Conservation (phyloP, 2,888 invertebrate genomes). For the Dasysyrphus albostriatus region DNA sequence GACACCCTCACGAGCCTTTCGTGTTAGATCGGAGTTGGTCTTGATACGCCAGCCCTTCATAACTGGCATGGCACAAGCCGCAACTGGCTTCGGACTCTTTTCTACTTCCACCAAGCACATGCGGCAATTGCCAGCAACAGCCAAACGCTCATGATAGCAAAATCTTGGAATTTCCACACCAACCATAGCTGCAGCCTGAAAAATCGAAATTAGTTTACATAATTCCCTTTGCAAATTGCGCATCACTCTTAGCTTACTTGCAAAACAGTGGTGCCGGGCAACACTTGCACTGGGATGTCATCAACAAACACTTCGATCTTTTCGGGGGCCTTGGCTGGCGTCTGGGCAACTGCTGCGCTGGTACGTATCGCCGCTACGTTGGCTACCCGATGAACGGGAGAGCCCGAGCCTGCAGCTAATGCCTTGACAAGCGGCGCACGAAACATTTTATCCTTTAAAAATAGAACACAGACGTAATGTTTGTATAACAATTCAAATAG, state of each 20-base stretch:
- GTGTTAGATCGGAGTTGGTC: slow-evolving; percentile 97
- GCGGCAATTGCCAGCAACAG: slow-evolving; percentile 99
- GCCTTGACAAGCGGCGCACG: slow-evolving; percentile 90
- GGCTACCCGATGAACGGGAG: slow-evolving; percentile 82
- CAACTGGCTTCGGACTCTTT: slow-evolving; percentile 98
- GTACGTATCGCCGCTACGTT: slow-evolving; percentile 84
- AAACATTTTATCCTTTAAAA: slow-evolving; percentile 86
- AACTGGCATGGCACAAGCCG: slow-evolving; percentile 99
- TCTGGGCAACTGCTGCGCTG: slow-evolving; percentile 84
- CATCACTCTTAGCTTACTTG: slow-evolving; percentile 87
- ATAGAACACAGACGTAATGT: neutral
- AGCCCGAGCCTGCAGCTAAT: slow-evolving; percentile 84
- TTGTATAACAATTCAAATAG: slow-evolving; percentile 25
- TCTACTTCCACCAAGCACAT: slow-evolving; percentile 99
- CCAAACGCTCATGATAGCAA: slow-evolving; percentile 99
- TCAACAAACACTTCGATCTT: slow-evolving; percentile 98
- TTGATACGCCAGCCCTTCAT: slow-evolving; percentile 99
- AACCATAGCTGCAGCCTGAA: slow-evolving; percentile 95
- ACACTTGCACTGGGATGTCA: slow-evolving; percentile 96
- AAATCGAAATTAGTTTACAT: slow-evolving; percentile 27
- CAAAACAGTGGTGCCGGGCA: slow-evolving; percentile 98
- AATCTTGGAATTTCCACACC: slow-evolving; percentile 99
- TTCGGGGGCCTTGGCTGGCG: slow-evolving; percentile 86
- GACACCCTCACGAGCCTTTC: slow-evolving; percentile 92
- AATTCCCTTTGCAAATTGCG: neutral